A percentile compares a stretch with the other conserved stretches of the same genome.
Evolutionary conservation across 1,140 invertebrate species (phyloP).

Genomic region (Anastrepha ludens): DNA sequence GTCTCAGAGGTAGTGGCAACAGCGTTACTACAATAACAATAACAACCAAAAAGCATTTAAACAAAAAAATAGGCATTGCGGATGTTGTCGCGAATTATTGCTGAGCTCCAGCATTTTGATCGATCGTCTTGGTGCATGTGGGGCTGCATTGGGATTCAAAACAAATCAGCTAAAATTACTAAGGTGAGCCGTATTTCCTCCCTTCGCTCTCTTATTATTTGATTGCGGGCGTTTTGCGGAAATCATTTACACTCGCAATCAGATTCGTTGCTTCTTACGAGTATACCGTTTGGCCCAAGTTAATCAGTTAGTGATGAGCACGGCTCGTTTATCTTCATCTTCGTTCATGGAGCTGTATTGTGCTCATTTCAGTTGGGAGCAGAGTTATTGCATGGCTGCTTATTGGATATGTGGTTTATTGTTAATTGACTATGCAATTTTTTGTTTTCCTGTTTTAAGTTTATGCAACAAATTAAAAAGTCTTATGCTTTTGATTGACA

Average conservation of each 20-base stretch:
- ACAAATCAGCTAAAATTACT: background rate
- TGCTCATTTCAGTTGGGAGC: background rate
- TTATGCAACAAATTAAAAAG: slow-evolving; percentile 3
- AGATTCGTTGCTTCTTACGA: background rate
- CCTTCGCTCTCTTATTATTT: background rate
- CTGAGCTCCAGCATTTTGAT: background rate
- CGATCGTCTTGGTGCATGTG: background rate
- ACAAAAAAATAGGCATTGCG: background rate
- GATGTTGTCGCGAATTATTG: slow-evolving; percentile 28
- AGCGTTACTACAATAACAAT: background rate
- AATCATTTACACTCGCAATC: background rate
- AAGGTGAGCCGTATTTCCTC: too few relatives aligned
- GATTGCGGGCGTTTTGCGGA: slow-evolving; percentile 22
- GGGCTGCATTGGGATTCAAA: background rate
- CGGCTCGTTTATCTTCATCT: slow-evolving; percentile 35
- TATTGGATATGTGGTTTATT: background rate
- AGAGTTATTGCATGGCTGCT: background rate
- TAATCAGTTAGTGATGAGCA: background rate
- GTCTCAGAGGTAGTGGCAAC: background rate
- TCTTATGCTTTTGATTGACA: too few relatives aligned
- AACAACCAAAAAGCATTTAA: background rate
- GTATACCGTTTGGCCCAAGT: background rate
- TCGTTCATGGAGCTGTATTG: background rate
- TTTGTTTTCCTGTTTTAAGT: background rate
- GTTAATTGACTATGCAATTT: background rate